phyloP scores from a whole-genome alignment of 2,797 vertebrate species.

The Clarias pachynema region DNA sequence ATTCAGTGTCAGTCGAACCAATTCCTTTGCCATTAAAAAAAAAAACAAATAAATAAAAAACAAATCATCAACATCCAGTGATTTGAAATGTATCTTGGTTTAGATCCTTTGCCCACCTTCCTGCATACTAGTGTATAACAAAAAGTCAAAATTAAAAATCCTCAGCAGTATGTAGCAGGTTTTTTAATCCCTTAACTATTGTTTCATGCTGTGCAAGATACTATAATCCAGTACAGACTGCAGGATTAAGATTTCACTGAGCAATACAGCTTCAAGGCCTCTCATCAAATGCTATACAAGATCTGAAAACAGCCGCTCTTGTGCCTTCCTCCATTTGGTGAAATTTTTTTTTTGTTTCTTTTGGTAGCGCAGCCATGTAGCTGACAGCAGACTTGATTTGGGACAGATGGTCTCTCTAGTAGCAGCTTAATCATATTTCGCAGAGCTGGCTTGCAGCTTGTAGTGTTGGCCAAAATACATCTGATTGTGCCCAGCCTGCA shows the following conservation, averaged over 20 bases:
- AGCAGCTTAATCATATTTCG: conserved; percentile 57
- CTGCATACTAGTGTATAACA: conserved; percentile 46
- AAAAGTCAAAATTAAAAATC: conserved; percentile 37
- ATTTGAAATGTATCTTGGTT: conserved; percentile 64
- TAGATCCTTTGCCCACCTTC: conserved; percentile 45
- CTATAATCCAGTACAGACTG: conserved; percentile 31
- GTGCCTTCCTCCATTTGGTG: conserved; percentile 22
- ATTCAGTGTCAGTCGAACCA: conserved; percentile 27
- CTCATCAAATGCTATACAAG: conserved; percentile 19
- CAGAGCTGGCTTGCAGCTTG: conserved; percentile 38
- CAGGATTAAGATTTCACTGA: conserved; percentile 31
- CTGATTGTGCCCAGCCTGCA: conserved; percentile 25
- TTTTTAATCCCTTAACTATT: conserved; percentile 34
- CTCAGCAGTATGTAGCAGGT: conserved; percentile 51
- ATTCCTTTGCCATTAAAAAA: not conserved
- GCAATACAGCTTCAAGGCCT: conserved; percentile 29
- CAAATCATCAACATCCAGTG: conserved; percentile 58
- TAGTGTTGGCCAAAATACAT: conserved; percentile 29
- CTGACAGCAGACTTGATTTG: conserved; percentile 51
- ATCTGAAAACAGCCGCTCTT: conserved; percentile 22
- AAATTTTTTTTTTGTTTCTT: conserved; percentile 29
- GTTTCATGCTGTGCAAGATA: conserved; percentile 35
- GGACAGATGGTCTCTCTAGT: conserved; percentile 66
- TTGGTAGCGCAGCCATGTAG: conserved; percentile 50
- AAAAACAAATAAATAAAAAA: conserved; percentile 8